These are phyloP conservation scores for Xanthorhoe designata DNA, from an alignment of 2,888 invertebrate genomes.

Conservation along the genomic window DNA sequence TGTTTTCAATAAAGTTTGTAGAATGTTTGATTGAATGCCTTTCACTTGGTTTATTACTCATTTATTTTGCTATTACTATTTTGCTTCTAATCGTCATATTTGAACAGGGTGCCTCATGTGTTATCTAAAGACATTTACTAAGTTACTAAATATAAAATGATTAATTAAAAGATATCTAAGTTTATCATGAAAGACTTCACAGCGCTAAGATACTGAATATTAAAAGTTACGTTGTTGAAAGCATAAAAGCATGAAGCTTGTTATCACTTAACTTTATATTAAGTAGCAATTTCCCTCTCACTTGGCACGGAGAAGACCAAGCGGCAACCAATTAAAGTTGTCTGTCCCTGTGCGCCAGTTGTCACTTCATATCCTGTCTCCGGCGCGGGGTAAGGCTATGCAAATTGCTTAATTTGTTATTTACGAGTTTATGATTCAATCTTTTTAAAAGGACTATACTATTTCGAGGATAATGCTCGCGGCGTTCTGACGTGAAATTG, in stretches of 20 bases:
- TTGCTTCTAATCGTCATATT: neutral
- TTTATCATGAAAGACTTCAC: no score
- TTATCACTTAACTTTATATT: constrained; percentile 37
- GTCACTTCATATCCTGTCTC: constrained; percentile 64
- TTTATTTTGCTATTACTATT: neutral
- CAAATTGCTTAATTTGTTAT: constrained; percentile 52
- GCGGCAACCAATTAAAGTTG: constrained; percentile 67
- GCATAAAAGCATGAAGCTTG: constrained; percentile 16
- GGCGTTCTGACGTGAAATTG: neutral
- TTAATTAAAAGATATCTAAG: no score
- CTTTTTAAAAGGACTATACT: constrained; percentile 8
- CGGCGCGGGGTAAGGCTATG: constrained; percentile 46
- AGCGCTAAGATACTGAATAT: neutral
- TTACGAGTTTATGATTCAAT: constrained; percentile 28
- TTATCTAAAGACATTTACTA: neutral
- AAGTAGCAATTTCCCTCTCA: constrained; percentile 40
- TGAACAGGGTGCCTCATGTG: neutral
- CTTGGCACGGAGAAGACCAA: constrained; percentile 42
- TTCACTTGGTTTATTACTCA: neutral
- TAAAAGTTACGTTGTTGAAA: neutral
- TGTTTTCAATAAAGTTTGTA: constrained; percentile 29
- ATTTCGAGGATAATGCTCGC: neutral
- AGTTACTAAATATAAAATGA: no score
- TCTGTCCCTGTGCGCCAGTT: constrained; percentile 60
- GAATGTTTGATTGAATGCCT: constrained; percentile 1